phyloP scores from a whole-genome alignment of 2,113 vertebrate species.

The Cyprinus carpio region DNA sequence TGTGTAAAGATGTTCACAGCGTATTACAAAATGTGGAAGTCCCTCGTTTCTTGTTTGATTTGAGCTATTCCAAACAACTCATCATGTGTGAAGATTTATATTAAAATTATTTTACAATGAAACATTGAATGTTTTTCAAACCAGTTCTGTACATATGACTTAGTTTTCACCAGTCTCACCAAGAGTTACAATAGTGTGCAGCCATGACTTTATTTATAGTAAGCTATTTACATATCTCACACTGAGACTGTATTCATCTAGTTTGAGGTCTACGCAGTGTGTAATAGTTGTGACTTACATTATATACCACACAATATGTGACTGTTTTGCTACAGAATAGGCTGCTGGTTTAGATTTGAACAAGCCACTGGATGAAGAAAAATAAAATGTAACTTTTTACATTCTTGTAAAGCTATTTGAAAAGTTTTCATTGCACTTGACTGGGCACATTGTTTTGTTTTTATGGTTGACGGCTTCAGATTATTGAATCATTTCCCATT shows the following conservation, averaged over 20 bases:
- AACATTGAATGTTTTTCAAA: not conserved
- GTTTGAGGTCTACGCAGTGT: no score
- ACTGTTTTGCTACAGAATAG: no score
- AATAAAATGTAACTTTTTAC: slow-evolving; percentile 5
- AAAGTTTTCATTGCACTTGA: not conserved
- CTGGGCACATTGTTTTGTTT: slow-evolving; percentile 16
- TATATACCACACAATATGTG: not conserved
- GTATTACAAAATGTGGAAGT: not conserved
- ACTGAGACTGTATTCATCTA: no score
- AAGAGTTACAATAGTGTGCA: not conserved
- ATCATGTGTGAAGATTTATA: not conserved
- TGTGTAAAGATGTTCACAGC: not conserved
- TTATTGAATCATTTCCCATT: slow-evolving; percentile 20
- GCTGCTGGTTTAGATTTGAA: not conserved
- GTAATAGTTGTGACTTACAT: not conserved
- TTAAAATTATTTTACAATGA: not conserved
- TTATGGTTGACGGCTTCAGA: slow-evolving; percentile 20
- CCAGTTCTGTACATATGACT: not conserved
- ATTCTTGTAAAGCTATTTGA: not conserved
- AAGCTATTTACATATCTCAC: no score
- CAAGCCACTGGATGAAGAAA: not conserved
- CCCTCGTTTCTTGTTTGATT: not conserved
- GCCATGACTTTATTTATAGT: not conserved
- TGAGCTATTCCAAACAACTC: not conserved
- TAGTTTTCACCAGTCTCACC: not conserved